Evolutionary conservation across 64 coral and sea anemone genomes (phyloP).

Genomic region (Montipora foliosa): DNA sequence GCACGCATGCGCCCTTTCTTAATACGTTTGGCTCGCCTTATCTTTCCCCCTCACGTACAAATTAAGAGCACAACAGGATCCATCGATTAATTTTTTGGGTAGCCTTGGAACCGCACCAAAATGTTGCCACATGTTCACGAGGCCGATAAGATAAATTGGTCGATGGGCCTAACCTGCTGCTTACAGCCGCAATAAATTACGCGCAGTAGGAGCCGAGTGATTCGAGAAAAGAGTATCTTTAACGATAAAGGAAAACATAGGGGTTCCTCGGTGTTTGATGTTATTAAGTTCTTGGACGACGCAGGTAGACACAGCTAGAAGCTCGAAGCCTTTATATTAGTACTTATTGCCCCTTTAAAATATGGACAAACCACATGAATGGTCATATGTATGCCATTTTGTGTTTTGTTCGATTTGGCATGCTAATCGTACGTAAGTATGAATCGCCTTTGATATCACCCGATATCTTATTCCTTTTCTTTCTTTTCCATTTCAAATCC

Average conservation of each 20-base stretch:
- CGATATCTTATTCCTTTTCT: slow-evolving; percentile 26
- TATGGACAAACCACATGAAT: neutral
- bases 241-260: slow-evolving; percentile 44
- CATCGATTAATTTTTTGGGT: neutral
- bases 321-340: neutral
- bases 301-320: slow-evolving; percentile 51
- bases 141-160: slow-evolving; percentile 38
- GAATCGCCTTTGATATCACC: neutral
- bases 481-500: neutral
- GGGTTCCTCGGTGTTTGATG: slow-evolving; percentile 40
- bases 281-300: slow-evolving; percentile 60
- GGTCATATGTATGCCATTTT: neutral
- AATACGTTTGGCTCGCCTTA: neutral
- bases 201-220: slow-evolving; percentile 46
- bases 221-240: slow-evolving; percentile 41
- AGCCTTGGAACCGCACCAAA: slow-evolving; percentile 5
- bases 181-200: slow-evolving; percentile 6
- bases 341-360: slow-evolving; percentile 6
- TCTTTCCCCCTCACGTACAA: neutral
- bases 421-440: neutral
- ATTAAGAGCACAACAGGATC: neutral
- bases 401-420: neutral
- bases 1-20: slow-evolving; percentile 51
- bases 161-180: neutral
- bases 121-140: slow-evolving; percentile 38